Conservation (phyloP, 2,113 vertebrate species). For the Albula goreensis region DNA sequence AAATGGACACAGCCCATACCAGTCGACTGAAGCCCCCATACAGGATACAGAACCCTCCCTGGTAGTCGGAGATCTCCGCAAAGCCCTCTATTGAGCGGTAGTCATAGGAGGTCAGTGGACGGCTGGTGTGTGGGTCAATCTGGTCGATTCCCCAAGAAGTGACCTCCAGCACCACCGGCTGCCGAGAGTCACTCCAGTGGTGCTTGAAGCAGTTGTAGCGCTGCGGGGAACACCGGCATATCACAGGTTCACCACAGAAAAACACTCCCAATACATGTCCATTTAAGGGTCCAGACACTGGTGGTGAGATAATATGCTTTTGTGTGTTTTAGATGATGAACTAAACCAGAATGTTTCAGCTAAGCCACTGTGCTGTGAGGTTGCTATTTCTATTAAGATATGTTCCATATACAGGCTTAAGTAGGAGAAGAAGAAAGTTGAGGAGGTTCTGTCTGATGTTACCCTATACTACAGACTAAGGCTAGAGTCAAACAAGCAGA, state of each 20-base stretch:
- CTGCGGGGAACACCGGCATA: conserved; percentile 51
- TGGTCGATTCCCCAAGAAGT: conserved; percentile 96
- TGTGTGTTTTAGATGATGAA: not conserved
- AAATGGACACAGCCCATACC: conserved; percentile 68
- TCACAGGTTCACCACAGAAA: not conserved
- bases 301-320: too few relatives aligned
- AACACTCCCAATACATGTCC: not conserved
- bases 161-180: conserved; percentile 87
- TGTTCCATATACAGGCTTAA: not conserved
- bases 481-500: not conserved
- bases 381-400: not conserved
- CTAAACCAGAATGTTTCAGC: not conserved
- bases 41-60: conserved; percentile 93
- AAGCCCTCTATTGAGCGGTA: conserved; percentile 96
- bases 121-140: conserved; percentile 87
- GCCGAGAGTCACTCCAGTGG: conserved; percentile 91
- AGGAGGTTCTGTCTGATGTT: not conserved
- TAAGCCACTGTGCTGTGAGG: not conserved
- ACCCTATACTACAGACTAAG: not conserved
- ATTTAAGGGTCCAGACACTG: not conserved
- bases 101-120: conserved; percentile 93
- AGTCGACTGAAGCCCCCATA: conserved; percentile 94
- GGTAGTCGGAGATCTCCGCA: conserved; percentile 87
- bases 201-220: conserved; percentile 97
- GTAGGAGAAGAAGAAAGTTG: not conserved